phyloP scores from a whole-genome alignment of 2,797 vertebrate genomes.

The Hemibagrus guttatus region DNA sequence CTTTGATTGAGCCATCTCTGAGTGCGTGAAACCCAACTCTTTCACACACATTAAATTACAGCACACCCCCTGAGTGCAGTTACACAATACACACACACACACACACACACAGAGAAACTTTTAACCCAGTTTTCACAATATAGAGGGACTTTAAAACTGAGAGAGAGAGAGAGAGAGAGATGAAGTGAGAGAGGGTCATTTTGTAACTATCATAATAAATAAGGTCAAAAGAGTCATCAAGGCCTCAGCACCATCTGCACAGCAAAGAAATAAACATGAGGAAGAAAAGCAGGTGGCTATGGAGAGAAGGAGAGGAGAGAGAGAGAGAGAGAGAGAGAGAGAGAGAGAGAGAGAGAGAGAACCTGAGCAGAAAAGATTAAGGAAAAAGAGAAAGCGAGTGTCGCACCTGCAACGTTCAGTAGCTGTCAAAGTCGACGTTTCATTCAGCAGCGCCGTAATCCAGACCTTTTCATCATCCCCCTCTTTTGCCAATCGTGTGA shows the following conservation, averaged over 20 bases:
- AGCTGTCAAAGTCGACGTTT: slow-evolving; percentile 48
- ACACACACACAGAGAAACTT: slow-evolving; percentile 46
- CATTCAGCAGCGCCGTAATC: slow-evolving; percentile 47
- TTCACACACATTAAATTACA: slow-evolving; percentile 56
- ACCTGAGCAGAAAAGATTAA: not conserved
- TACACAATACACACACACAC: slow-evolving; percentile 56
- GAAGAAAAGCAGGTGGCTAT: not conserved
- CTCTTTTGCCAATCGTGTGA: slow-evolving; percentile 27
- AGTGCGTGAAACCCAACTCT: slow-evolving; percentile 59
- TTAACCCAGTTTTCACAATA: slow-evolving; percentile 58
- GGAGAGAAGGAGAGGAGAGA: not conserved
- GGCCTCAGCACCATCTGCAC: slow-evolving; percentile 49
- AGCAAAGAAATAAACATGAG: not conserved
- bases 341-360: not conserved
- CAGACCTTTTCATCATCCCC: slow-evolving; percentile 47
- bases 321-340: not conserved
- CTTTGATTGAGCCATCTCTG: slow-evolving; percentile 49
- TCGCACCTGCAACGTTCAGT: slow-evolving; percentile 50
- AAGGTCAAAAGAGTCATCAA: slow-evolving; percentile 51
- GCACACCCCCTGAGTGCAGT: slow-evolving; percentile 57
- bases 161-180: not conserved
- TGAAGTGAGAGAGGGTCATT: slow-evolving; percentile 25
- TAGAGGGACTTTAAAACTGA: slow-evolving; percentile 33
- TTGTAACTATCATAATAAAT: slow-evolving; percentile 55
- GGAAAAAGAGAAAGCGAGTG: not conserved